phyloP scores from a whole-genome alignment of 2,797 vertebrate species.

The Tenualosa ilisha region DNA sequence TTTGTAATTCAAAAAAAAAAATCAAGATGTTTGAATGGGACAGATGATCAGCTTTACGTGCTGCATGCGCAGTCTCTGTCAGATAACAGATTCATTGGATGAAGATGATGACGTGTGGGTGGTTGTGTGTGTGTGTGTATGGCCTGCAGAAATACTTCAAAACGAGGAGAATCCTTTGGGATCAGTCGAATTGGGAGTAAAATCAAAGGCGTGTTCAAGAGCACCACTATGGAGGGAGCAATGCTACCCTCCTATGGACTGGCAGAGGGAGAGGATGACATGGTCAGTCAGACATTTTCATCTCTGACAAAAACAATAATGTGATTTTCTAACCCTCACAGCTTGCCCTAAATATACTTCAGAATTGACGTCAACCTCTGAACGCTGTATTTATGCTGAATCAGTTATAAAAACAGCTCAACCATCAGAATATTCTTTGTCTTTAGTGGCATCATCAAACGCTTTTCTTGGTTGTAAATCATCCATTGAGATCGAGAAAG shows the following conservation, averaged over 20 bases:
- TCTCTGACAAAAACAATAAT: not conserved
- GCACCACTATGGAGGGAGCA: slow-evolving; percentile 90
- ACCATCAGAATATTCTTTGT: not conserved
- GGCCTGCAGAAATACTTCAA: slow-evolving; percentile 77
- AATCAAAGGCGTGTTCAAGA: slow-evolving; percentile 95
- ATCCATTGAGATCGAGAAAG: no score
- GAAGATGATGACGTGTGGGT: not conserved
- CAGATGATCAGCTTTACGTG: not conserved
- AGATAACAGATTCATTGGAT: not conserved
- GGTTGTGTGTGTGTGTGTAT: slow-evolving; percentile 3
- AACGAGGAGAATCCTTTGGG: slow-evolving; percentile 88
- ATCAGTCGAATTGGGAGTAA: slow-evolving; percentile 92
- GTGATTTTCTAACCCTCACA: not conserved
- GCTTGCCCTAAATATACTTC: not conserved
- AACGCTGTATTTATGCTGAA: not conserved
- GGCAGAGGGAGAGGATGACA: slow-evolving; percentile 82
- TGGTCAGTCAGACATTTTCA: slow-evolving; percentile 74
- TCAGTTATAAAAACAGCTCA: not conserved
- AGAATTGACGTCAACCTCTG: not conserved
- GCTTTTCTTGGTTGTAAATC: not conserved
- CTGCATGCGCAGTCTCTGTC: not conserved
- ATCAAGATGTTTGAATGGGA: not conserved
- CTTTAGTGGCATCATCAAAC: no score
- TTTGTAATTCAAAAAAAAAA: not conserved
- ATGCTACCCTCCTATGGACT: slow-evolving; percentile 80